Percentiles rank a stretch among this genome's conserved stretches.
These are phyloP conservation scores for Lasaia peninsularis DNA, from an alignment of 1,140 invertebrate genomes.

Conservation along the genomic window DNA sequence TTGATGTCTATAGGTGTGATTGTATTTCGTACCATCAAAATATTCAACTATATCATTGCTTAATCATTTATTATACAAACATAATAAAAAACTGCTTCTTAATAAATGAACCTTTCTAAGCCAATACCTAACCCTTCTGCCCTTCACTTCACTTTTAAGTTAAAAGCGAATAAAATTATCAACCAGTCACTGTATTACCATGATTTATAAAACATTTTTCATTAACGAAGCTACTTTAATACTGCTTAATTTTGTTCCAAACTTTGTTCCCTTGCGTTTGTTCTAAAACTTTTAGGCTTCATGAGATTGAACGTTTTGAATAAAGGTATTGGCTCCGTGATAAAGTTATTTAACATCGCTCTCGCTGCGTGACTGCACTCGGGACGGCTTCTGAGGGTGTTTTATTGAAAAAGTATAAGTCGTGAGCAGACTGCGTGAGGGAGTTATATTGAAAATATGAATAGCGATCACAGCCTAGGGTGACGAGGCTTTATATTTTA, in stretches of 20 bases:
- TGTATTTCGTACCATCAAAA: too few species aligned
- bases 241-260: not conserved
- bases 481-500: not conserved
- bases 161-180: too few species aligned
- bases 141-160: too few species aligned
- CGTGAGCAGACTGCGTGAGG: conserved; percentile 62
- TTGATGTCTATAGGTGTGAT: too few species aligned
- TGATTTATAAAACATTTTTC: not conserved
- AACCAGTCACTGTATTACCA: too few species aligned
- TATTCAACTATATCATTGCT: too few species aligned
- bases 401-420: conserved; percentile 73
- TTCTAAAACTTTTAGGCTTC: conserved; percentile 31
- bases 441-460: conserved; percentile 61
- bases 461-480: conserved; percentile 50
- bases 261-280: not conserved
- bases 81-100: too few species aligned
- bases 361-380: conserved; percentile 64
- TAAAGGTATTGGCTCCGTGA: conserved; percentile 51
- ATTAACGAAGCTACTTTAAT: conserved; percentile 20
- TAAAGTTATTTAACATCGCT: conserved; percentile 71
- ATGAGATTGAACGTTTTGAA: conserved; percentile 33
- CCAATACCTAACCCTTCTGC: too few species aligned
- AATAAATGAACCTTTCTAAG: too few species aligned
- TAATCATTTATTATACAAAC: too few species aligned
- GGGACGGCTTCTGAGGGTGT: conserved; percentile 53